Evolutionary conservation across 2,113 vertebrate species (phyloP).

Genomic region (Platysternon megacephalum): DNA sequence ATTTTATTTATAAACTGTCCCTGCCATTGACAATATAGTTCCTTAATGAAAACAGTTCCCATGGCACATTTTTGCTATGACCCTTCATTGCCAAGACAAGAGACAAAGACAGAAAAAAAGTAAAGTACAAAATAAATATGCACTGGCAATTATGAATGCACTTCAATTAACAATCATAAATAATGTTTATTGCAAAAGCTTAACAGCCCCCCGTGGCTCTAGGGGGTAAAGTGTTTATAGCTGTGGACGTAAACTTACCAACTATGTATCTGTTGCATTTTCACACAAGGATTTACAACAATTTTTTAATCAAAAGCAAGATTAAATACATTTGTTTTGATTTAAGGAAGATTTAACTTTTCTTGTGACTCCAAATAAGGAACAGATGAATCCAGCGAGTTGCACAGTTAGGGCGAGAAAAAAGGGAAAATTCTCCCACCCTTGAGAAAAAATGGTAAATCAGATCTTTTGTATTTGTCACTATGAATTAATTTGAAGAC

Average conservation of each 20-base stretch:
- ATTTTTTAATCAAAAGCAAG: background rate
- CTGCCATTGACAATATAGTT: slow-evolving; percentile 16
- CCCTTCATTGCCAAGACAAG: slow-evolving; percentile 10
- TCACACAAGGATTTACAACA: background rate
- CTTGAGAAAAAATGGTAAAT: background rate
- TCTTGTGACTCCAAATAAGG: background rate
- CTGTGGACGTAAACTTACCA: background rate
- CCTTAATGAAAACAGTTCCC: slow-evolving; percentile 52
- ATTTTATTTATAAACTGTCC: slow-evolving; percentile 29
- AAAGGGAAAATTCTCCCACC: background rate
- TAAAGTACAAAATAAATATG: slow-evolving; percentile 58
- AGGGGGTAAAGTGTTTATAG: background rate
- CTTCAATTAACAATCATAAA: slow-evolving; percentile 45
- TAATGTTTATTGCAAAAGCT: slow-evolving; percentile 40
- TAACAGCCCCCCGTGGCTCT: background rate
- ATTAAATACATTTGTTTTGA: background rate
- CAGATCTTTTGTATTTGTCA: background rate
- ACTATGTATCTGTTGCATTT: background rate
- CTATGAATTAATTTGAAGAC: background rate
- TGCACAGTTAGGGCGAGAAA: background rate
- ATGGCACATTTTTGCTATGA: background rate
- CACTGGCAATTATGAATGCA: slow-evolving; percentile 30
- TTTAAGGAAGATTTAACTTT: background rate
- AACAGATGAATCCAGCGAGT: background rate
- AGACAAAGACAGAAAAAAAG: slow-evolving; percentile 10